phyloP scores from a whole-genome alignment of 2,113 vertebrate species.

The Lota lota region DNA sequence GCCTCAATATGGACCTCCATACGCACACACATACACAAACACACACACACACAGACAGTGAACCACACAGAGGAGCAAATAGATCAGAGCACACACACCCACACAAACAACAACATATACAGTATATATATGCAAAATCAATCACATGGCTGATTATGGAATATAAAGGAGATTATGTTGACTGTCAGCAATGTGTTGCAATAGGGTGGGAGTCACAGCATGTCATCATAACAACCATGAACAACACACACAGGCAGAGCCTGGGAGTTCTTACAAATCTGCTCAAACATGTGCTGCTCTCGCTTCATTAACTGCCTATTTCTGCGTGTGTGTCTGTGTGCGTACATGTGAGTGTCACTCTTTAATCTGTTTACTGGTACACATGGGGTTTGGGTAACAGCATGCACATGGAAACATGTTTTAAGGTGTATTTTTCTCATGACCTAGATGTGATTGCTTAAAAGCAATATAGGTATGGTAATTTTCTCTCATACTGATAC shows the following conservation, averaged over 20 bases:
- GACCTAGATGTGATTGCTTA: too few relatives aligned
- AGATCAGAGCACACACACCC: conserved; percentile 24
- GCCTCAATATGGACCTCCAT: conserved; percentile 41
- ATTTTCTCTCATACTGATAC: too few relatives aligned
- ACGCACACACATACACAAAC: conserved; percentile 26
- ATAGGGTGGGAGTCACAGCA: conserved; percentile 51
- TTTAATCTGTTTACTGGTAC: too few relatives aligned
- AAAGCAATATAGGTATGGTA: too few relatives aligned
- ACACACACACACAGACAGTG: conserved; percentile 13
- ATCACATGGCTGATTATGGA: conserved; percentile 57
- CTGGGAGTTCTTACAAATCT: conserved; percentile 51
- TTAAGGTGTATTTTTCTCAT: too few relatives aligned
- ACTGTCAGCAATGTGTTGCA: conserved; percentile 40
- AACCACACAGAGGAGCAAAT: conserved; percentile 21
- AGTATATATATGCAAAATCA: conserved; percentile 38
- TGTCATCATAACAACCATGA: conserved; percentile 67
- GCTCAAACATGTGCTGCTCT: conserved; percentile 30
- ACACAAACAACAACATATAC: conserved; percentile 22
- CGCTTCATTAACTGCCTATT: conserved; percentile 47
- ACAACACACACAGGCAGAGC: conserved; percentile 53
- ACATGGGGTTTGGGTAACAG: too few relatives aligned
- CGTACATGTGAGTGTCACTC: neutral
- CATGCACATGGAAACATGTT: too few relatives aligned
- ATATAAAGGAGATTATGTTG: conserved; percentile 41
- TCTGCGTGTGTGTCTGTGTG: conserved; percentile 17